A percentile compares a stretch with the other conserved stretches of the same genome.
These are phyloP conservation scores for Hirtodrosophila trivittata DNA, from an alignment of 2,888 invertebrate species.

Conservation along the genomic window DNA sequence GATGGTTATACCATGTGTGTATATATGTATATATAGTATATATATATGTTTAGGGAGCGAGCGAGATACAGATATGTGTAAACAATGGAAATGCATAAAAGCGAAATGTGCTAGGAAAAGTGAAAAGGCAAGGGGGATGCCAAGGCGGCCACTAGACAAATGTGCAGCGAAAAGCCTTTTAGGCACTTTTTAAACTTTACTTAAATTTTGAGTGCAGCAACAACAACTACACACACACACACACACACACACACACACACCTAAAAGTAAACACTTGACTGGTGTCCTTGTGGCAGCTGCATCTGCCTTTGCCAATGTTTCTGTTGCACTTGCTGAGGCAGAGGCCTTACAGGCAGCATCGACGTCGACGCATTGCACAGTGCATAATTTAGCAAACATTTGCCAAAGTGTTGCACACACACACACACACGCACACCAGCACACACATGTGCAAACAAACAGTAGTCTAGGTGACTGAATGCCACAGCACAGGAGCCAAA, in stretches of 20 bases:
- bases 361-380: slow-evolving; percentile 40
- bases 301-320: background rate
- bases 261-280: slow-evolving; percentile 24
- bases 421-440: slow-evolving; percentile 1
- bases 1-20: no score
- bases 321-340: slow-evolving; percentile 7
- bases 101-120: slow-evolving; percentile 56
- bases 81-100: slow-evolving; percentile 62
- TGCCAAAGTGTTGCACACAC: slow-evolving; percentile 37
- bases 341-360: slow-evolving; percentile 33
- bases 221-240: slow-evolving; percentile 1
- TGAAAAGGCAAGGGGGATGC: slow-evolving; percentile 30
- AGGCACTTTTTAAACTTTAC: slow-evolving; percentile 56
- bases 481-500: background rate
- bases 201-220: slow-evolving; percentile 47
- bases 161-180: slow-evolving; percentile 50
- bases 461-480: no score
- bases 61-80: slow-evolving; percentile 17
- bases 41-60: background rate
- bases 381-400: slow-evolving; percentile 68
- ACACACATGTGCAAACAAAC: slow-evolving; percentile 4
- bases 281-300: slow-evolving; percentile 20
- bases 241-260: background rate
- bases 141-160: slow-evolving; percentile 12
- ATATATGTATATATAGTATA: no score